These are phyloP conservation scores for Phacellophora camtschatica DNA, from an alignment of 30 jellyfish, hydroid and myxozoan genomes.

Conservation along the genomic window DNA sequence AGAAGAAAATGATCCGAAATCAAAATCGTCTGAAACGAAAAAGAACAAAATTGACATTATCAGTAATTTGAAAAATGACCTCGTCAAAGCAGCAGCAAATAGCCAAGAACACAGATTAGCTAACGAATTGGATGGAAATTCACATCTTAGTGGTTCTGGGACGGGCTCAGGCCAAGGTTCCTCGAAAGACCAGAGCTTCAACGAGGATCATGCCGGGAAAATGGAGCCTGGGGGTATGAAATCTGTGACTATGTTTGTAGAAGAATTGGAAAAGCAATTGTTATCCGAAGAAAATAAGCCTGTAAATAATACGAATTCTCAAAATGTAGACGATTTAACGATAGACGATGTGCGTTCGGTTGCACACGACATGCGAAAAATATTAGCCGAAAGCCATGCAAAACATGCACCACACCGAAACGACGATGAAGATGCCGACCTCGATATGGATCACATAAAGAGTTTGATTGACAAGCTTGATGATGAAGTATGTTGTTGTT, in stretches of 20 bases:
- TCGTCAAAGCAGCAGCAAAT: too few species aligned
- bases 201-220: too few species aligned
- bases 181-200: too few species aligned
- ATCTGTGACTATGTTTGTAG: neutral
- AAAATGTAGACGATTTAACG: constrained; percentile 3
- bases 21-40: too few species aligned
- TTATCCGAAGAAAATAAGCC: neutral
- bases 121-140: too few species aligned
- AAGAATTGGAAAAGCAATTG: constrained; percentile 29
- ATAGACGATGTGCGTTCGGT: constrained; percentile 27
- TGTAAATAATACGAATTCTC: constrained; percentile 7
- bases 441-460: constrained; percentile 69
- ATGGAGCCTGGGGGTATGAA: neutral
- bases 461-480: constrained; percentile 82
- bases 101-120: too few species aligned
- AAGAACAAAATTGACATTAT: too few species aligned
- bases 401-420: neutral
- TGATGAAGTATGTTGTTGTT: constrained; percentile 65
- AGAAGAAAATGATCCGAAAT: too few species aligned
- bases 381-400: constrained; percentile 25
- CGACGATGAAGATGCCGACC: constrained; percentile 71
- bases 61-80: too few species aligned
- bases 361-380: constrained; percentile 33
- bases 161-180: too few species aligned
- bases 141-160: too few species aligned